Conservation (phyloP, 2,113 vertebrate genomes). For the Phalacrocorax aristotelis region DNA sequence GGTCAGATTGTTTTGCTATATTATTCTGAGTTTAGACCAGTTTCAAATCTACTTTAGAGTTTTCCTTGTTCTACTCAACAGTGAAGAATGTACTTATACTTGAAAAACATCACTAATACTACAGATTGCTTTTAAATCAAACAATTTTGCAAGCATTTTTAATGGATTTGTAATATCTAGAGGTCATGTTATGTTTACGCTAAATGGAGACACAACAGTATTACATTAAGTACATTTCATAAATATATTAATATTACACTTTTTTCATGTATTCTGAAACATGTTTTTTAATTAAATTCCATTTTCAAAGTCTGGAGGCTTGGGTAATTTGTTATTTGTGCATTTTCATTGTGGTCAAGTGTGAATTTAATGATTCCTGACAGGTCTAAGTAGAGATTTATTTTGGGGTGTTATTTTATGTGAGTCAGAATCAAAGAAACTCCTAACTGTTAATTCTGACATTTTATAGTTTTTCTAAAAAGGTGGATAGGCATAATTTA, state of each 20-base stretch:
- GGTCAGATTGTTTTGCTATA: neutral
- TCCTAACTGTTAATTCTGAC: neutral
- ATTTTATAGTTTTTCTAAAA: neutral
- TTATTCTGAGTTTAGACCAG: neutral
- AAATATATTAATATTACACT: neutral
- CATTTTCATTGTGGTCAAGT: neutral
- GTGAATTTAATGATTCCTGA: neutral
- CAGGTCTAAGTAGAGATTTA: neutral
- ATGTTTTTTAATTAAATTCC: neutral
- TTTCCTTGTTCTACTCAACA: neutral
- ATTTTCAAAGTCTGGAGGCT: neutral
- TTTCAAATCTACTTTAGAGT: neutral
- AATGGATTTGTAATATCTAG: neutral
- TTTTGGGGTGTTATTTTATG: neutral
- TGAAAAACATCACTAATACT: neutral
- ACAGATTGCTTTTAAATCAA: neutral
- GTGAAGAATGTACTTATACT: rapidly evolving
- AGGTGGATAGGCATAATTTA: neutral
- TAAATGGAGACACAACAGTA: neutral
- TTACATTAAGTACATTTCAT: neutral
- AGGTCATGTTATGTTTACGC: neutral
- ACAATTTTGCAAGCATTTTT: neutral
- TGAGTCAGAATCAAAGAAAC: neutral
- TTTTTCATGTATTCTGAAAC: neutral
- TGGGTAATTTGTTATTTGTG: neutral